These are phyloP conservation scores for Seriola dumerili DNA, from an alignment of 2,113 vertebrate species.

Conservation along the genomic window DNA sequence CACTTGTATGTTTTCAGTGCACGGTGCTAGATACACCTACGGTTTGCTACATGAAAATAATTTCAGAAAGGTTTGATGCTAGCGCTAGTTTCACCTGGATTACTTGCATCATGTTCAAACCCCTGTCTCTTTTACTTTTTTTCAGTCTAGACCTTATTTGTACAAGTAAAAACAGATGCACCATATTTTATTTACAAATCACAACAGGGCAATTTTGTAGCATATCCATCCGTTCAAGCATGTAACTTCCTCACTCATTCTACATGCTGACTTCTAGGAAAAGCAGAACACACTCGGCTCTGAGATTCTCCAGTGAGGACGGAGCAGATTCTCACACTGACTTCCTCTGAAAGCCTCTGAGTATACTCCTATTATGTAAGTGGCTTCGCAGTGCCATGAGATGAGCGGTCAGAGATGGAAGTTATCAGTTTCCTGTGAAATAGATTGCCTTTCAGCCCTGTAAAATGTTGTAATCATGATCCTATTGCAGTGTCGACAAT, in stretches of 20 bases:
- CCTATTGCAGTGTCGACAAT: neutral
- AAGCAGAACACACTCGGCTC: neutral
- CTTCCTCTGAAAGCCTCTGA: constrained; percentile 21
- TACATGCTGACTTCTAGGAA: neutral
- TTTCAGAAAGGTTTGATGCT: no score
- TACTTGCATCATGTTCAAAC: neutral
- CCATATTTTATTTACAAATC: constrained; percentile 44
- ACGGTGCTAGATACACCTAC: no score
- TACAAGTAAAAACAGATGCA: constrained; percentile 33
- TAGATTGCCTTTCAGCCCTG: constrained; percentile 33
- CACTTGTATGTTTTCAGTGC: no score
- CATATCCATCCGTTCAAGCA: constrained; percentile 12
- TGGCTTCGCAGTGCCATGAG: constrained; percentile 26
- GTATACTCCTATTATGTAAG: constrained; percentile 38
- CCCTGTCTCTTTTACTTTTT: neutral
- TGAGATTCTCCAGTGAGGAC: constrained; percentile 3
- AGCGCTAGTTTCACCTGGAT: no score
- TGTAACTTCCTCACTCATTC: neutral
- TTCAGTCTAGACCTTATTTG: constrained; percentile 2
- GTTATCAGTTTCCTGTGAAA: constrained; percentile 49
- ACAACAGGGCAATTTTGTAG: constrained; percentile 6
- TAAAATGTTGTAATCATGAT: constrained; percentile 11
- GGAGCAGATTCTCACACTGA: constrained; percentile 27
- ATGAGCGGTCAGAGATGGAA: constrained; percentile 49
- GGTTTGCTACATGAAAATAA: no score